Evolutionary conservation across 2,888 invertebrate species (phyloP).

Genomic region (Helleia helle): DNA sequence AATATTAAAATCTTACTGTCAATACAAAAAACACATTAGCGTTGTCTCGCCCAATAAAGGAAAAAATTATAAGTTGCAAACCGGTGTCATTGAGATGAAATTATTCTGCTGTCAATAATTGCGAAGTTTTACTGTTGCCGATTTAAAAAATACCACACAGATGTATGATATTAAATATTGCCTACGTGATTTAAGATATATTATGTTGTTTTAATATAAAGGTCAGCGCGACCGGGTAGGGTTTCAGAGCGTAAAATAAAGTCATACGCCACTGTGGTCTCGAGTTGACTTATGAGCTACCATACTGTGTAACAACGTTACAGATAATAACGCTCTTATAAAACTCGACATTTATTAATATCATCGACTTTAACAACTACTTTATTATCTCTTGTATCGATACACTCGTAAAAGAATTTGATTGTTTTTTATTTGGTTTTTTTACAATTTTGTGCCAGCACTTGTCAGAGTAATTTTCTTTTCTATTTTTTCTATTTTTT

Average conservation of each 20-base stretch:
- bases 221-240: slow-evolving; percentile 41
- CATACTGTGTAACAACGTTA: slow-evolving; percentile 10
- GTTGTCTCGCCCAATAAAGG: background rate
- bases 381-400: no score
- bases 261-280: slow-evolving; percentile 16
- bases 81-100: background rate
- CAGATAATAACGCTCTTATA: background rate
- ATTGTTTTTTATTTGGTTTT: no score
- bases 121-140: background rate
- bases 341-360: background rate
- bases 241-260: slow-evolving; percentile 25
- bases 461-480: no score
- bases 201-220: slow-evolving; percentile 28
- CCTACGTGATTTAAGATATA: slow-evolving; percentile 17
- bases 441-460: no score
- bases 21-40: slow-evolving; percentile 6
- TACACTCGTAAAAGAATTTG: no score
- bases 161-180: slow-evolving; percentile 17
- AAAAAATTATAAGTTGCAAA: background rate
- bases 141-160: slow-evolving; percentile 6
- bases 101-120: background rate
- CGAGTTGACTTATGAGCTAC: slow-evolving; percentile 10
- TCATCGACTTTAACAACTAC: no score
- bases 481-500: no score
- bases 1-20: background rate